phyloP scores from a whole-genome alignment of 2,797 vertebrate species.

The Chrysocyon brachyurus region DNA sequence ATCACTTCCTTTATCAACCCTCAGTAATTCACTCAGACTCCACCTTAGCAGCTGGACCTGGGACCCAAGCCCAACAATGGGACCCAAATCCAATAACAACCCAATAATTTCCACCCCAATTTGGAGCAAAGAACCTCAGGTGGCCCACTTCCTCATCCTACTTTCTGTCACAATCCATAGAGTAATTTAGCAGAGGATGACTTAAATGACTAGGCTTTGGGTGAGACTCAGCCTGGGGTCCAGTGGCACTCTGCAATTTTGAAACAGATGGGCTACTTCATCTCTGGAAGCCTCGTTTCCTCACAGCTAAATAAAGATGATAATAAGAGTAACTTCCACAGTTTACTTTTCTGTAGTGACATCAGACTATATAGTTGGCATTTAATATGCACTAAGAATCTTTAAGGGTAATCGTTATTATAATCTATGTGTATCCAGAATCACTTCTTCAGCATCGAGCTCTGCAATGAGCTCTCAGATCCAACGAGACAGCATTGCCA shows the following conservation, averaged over 20 bases:
- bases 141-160: not conserved
- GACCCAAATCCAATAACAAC: not conserved
- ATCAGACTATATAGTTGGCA: not conserved
- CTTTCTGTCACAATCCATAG: not conserved
- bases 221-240: not conserved
- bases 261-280: not conserved
- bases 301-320: not conserved
- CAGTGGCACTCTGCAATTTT: not conserved
- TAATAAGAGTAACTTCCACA: not conserved
- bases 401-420: not conserved
- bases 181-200: not conserved
- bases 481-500: not conserved
- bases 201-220: not conserved
- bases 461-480: not conserved
- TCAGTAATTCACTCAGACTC: not conserved
- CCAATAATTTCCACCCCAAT: not conserved
- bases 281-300: not conserved
- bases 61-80: not conserved
- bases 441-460: not conserved
- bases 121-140: not conserved
- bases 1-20: not conserved
- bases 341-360: not conserved
- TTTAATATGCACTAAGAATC: not conserved
- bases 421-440: not conserved
- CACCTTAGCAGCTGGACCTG: not conserved